Evolutionary conservation across 1,140 invertebrate genomes (phyloP).

Genomic region (Polypedilum vanderplanki): DNA sequence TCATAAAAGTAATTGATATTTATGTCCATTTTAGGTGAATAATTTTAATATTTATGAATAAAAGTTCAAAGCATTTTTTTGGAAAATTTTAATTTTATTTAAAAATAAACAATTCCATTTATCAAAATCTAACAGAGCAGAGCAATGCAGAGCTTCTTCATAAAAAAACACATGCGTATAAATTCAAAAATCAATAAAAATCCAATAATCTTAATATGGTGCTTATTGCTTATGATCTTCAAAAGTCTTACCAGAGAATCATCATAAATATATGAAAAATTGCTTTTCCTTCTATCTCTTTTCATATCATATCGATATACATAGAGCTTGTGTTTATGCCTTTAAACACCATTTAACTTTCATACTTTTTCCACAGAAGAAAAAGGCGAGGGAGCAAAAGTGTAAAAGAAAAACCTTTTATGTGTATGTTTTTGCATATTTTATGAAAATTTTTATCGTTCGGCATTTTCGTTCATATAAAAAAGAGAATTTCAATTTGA

Average conservation of each 20-base stretch:
- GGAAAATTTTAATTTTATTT: not conserved
- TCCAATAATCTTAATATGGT: constrained; percentile 23
- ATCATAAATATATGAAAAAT: constrained; percentile 7
- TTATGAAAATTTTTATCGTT: constrained; percentile 16
- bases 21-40: not conserved
- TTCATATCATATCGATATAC: not conserved
- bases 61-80: not conserved
- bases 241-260: not conserved
- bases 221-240: not conserved
- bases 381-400: no score
- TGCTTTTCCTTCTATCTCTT: not conserved
- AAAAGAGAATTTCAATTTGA: not conserved
- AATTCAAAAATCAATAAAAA: constrained; percentile 24
- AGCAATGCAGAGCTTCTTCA: not conserved
- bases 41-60: not conserved
- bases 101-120: constrained; percentile 23
- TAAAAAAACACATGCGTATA: not conserved
- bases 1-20: constrained; percentile 27
- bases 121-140: not conserved
- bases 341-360: constrained; percentile 21
- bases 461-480: not conserved
- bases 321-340: not conserved
- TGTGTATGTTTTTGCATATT: not conserved
- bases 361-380: not conserved
- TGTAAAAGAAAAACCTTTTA: not conserved